phyloP scores from a whole-genome alignment of 2,113 vertebrate genomes.

The Megaleporinus macrocephalus region DNA sequence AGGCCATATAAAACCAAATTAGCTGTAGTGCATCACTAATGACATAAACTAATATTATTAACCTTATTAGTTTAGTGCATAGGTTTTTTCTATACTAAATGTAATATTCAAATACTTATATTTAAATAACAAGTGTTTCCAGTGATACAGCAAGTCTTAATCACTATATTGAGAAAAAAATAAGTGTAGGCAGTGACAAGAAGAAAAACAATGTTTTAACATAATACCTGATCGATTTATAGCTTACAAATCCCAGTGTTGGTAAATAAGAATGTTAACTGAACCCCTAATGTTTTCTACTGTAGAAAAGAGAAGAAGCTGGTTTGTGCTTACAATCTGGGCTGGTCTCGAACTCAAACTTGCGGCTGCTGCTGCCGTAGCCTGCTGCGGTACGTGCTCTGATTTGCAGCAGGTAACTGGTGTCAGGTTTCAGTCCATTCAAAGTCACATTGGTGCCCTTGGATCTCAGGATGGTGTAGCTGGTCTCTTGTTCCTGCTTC shows the following conservation, averaged over 20 bases:
- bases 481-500: slow-evolving; percentile 99
- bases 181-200: background rate
- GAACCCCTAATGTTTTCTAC: background rate
- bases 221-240: background rate
- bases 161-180: too few species aligned
- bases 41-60: too few species aligned
- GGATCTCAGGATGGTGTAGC: slow-evolving; percentile 96
- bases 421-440: slow-evolving; percentile 92
- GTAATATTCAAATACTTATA: too few species aligned
- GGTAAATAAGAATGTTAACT: background rate
- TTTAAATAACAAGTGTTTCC: too few species aligned
- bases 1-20: too few species aligned
- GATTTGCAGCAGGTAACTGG: slow-evolving; percentile 95
- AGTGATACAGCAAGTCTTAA: too few species aligned
- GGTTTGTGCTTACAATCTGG: slow-evolving; percentile 89
- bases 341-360: slow-evolving; percentile 97
- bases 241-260: too few species aligned
- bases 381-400: slow-evolving; percentile 95
- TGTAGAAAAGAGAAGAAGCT: background rate
- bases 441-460: slow-evolving; percentile 93
- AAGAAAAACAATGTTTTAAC: background rate
- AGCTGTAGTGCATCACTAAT: too few species aligned
- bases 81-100: too few species aligned
- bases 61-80: too few species aligned
- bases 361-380: slow-evolving; percentile 93